phyloP scores from a whole-genome alignment of 2,113 vertebrate genomes.

The Prunella himalayana region DNA sequence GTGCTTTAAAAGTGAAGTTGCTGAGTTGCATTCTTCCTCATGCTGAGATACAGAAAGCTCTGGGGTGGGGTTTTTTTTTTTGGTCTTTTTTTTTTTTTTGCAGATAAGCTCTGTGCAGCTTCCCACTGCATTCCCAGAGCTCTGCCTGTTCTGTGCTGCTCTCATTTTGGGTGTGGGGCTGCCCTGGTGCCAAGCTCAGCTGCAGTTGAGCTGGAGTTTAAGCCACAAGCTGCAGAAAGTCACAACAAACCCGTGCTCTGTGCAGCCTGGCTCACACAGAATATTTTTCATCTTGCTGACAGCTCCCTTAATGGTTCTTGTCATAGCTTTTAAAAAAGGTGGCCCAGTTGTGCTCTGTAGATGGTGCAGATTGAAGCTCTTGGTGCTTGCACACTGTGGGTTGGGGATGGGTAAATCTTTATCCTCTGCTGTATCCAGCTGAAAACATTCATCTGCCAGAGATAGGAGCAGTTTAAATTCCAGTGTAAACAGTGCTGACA shows the following conservation, averaged over 20 bases:
- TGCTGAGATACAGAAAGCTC: not conserved
- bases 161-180: not conserved
- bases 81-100: not conserved
- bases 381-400: fast-evolving
- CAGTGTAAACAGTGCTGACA: not conserved
- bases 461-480: not conserved
- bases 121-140: not conserved
- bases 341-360: not conserved
- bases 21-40: not conserved
- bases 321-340: not conserved
- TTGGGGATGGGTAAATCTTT: not conserved
- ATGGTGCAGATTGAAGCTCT: not conserved
- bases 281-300: not conserved
- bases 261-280: not conserved
- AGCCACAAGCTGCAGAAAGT: not conserved
- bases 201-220: not conserved
- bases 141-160: not conserved
- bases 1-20: not conserved
- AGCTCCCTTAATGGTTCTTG: not conserved
- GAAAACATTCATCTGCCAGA: not conserved
- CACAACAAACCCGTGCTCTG: not conserved
- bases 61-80: not conserved
- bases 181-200: not conserved
- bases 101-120: not conserved
- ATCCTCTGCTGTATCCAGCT: not conserved